phyloP scores from a whole-genome alignment of 2,113 vertebrate genomes.

The Prionailurus bengalensis region DNA sequence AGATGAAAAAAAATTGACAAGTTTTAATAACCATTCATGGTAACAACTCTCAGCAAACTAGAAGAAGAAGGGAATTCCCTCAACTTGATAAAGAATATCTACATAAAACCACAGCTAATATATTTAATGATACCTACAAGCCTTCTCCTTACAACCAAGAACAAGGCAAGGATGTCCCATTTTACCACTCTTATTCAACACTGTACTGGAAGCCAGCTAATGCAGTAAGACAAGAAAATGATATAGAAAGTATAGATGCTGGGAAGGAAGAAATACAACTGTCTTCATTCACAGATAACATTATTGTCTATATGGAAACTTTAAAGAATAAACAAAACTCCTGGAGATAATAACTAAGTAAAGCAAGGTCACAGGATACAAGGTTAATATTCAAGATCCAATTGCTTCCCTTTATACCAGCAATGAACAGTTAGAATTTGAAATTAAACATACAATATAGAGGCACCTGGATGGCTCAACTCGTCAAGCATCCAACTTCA shows the following conservation, averaged over 20 bases:
- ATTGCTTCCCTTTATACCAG: background rate
- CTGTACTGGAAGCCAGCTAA: background rate
- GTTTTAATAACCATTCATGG: background rate
- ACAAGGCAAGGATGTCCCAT: background rate
- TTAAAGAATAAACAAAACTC: background rate
- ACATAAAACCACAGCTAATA: background rate
- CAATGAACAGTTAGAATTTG: background rate
- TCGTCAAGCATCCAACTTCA: background rate
- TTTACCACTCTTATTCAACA: background rate
- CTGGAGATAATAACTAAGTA: background rate
- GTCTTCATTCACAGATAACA: background rate
- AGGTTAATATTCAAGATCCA: background rate
- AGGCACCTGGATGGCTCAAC: background rate
- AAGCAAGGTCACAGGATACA: background rate
- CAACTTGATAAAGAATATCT: background rate
- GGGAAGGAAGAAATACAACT: background rate
- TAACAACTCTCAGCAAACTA: background rate
- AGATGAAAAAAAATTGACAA: background rate
- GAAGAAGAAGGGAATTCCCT: background rate
- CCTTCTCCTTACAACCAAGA: background rate
- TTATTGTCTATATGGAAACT: background rate
- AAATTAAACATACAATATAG: background rate
- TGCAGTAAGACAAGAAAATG: background rate
- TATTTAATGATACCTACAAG: background rate
- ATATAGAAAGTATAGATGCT: background rate